Evolutionary conservation across 2,888 invertebrate genomes (phyloP), one percentile per base, ranked within the genome.

Genomic region (Dicycla oo): DNA sequence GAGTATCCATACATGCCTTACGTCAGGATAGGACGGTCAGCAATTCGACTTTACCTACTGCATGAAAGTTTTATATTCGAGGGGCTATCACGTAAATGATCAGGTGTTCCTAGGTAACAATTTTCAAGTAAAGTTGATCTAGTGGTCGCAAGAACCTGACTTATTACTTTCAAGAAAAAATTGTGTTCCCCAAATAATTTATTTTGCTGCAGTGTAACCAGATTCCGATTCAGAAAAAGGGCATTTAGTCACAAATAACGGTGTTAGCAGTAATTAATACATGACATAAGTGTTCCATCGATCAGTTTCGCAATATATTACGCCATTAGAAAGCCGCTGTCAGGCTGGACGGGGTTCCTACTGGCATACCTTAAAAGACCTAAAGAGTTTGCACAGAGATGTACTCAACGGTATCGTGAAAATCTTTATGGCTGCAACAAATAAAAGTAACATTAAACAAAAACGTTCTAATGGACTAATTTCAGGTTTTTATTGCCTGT

Each of bases 261-360:
- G 88, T 86, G 87, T 88, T 84, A 84, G 80, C 82, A 87, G 92
- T 93, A 94, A 94, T 94, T 94, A 94, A 94, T 91, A 92, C 93
- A 80, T 95, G 94, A 95, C 93, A 93, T 95, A 95, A 95, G 90
- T 90, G 88, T 91, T 90, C 91, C 93, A 91, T 90, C 90, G 89
- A 89, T 88, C 81, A 80, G 89, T 95, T 91, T 93, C 93, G 95
- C 91, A 95, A 95, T 87, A 81, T 80, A 86, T 95, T 95, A 94
- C 95, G 92, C 84, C 93, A 95, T 93, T 95, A 95, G 95, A 95
- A 95, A 95, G 95, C 93, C 90, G 88, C 87, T 88, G 82, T 85
- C 80, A 80, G 78, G 88, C 88, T 89, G 90, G 88, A 89, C 91
- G 89, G 87, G 90, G 93, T 93, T 94, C 94, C 94, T 93, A 91